Evolutionary conservation across 2,888 invertebrate genomes (phyloP).

Genomic region (Neoaliturus tenellus): DNA sequence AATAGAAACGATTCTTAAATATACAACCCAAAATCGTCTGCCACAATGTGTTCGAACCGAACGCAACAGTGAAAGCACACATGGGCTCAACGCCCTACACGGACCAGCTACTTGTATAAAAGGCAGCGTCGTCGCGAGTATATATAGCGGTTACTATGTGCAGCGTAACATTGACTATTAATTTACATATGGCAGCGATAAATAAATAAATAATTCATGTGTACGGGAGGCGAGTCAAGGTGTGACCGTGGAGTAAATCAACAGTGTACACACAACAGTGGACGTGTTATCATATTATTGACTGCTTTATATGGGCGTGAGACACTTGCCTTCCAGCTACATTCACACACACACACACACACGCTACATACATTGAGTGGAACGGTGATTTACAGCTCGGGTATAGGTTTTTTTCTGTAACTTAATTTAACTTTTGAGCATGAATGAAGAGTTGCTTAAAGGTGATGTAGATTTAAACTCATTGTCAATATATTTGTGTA

Average conservation of each 20-base stretch:
- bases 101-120: neutral
- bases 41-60: no score
- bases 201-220: slow-evolving; percentile 44
- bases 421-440: no score
- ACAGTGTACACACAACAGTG: neutral
- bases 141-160: slow-evolving; percentile 14
- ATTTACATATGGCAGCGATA: slow-evolving; percentile 30
- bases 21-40: no score
- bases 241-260: slow-evolving; percentile 21
- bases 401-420: no score
- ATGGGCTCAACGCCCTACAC: no score
- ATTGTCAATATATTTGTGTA: no score
- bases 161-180: neutral
- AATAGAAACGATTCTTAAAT: no score
- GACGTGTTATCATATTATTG: neutral
- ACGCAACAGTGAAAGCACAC: neutral
- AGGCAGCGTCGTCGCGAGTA: neutral
- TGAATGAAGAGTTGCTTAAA: no score
- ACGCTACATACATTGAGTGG: neutral
- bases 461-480: no score
- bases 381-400: no score
- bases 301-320: neutral
- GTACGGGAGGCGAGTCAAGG: neutral
- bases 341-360: neutral
- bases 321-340: neutral